Base-by-base conservation (phyloP, 2,113 vertebrate genomes). In the Proteles cristata region DNA sequence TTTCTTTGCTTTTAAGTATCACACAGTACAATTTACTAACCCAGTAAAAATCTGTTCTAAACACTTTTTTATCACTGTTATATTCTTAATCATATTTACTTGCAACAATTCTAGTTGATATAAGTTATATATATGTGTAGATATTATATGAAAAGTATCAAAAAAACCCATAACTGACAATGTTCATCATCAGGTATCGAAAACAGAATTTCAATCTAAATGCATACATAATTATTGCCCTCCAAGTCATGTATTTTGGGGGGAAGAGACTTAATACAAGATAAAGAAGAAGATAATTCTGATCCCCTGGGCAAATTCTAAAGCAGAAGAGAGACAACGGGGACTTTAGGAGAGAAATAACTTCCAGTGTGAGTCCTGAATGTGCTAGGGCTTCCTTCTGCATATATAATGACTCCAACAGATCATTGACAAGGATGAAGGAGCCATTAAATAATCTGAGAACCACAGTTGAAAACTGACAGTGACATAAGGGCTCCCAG, bases 61-160 rank as follows among this genome's bases (percentile, higher is more conserved):
- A 19, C 12, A 88, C 28, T 65, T 53, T 53, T n/a, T 33, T 69
- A 61, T 77, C 14, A 74, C 14, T 39, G 15, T 6, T 69, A 10
- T 63, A 55, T 76, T 90, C 39, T 88, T 66, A 50, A 89, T 33
- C 1, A 2, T 23, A 94, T 96, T 88, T 93, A 55, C 35, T 96
- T n/a, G 15, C 4, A 95, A 55, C 15, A 50, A 48, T 16, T 84
- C 58, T n/a, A 63, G 19, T 74, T 63, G 17, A 23, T 43, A 69
- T n/a, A 66, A 89, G 39, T 90, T 66, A 3, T 53, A 83, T 25
- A 58, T 73, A 35, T n/a, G 4, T 83, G 11, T 19, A 86, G 28
- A 80, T 90, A 71, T 31, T 77, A 73, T 33, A 4, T 84, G 8
- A n/a, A 77, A 26, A 90, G 55, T 7, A 45, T 83, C 8, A 71